phyloP scores from a whole-genome alignment of 2,113 vertebrate genomes.

The Thomomys bottae region DNA sequence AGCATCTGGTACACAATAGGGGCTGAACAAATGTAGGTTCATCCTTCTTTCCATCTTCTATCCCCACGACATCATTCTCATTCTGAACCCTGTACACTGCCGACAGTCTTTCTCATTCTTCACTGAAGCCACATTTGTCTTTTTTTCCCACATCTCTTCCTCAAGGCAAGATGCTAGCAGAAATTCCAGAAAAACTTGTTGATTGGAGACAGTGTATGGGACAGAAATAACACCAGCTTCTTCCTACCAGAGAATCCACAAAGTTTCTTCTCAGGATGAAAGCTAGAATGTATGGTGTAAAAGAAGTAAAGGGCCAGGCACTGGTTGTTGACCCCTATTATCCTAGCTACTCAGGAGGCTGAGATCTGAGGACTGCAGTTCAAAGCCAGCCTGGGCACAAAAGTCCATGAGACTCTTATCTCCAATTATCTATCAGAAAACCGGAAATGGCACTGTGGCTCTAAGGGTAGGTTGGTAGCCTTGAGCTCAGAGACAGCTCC shows the following conservation, averaged over 20 bases:
- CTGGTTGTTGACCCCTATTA: no score
- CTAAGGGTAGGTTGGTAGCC: no score
- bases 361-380: no score
- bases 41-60: not conserved
- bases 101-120: not conserved
- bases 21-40: not conserved
- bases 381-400: no score
- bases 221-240: not conserved
- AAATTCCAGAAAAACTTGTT: not conserved
- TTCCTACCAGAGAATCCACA: not conserved
- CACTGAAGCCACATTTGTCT: not conserved
- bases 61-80: not conserved
- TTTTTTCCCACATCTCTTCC: not conserved
- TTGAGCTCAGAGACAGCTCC: no score
- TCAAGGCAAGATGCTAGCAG: not conserved
- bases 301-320: not conserved
- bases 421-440: no score
- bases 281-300: not conserved
- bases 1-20: not conserved
- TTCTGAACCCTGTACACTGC: not conserved
- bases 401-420: no score
- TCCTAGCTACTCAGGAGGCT: no score
- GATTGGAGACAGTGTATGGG: not conserved
- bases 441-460: no score
- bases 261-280: constrained; percentile 24